Evolutionary conservation across 2,888 invertebrate genomes (phyloP).

Genomic region (Monoplex corrugatus): DNA sequence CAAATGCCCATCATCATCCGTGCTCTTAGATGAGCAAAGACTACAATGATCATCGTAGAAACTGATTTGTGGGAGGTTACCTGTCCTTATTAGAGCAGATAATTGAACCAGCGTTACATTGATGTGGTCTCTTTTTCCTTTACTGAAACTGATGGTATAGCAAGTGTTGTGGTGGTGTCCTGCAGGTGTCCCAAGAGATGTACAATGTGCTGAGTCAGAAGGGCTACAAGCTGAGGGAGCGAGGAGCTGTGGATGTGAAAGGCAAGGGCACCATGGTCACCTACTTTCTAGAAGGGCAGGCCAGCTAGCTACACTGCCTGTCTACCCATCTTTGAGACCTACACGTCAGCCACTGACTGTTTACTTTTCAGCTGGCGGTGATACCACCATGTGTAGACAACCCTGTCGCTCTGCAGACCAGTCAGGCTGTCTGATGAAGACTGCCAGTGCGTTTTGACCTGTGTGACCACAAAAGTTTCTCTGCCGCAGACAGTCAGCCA

Average conservation of each 20-base stretch:
- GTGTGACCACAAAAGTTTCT: too few relatives aligned
- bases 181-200: slow-evolving; percentile 93
- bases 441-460: too few relatives aligned
- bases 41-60: not conserved
- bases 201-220: slow-evolving; percentile 87
- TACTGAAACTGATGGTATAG: not conserved
- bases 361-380: not conserved
- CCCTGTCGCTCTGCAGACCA: not conserved
- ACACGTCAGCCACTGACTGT: too few relatives aligned
- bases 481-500: too few relatives aligned
- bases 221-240: slow-evolving; percentile 91
- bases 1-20: too few relatives aligned
- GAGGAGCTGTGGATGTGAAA: slow-evolving; percentile 95
- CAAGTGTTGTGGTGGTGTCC: not conserved
- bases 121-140: too few relatives aligned
- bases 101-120: too few relatives aligned
- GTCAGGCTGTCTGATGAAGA: too few relatives aligned
- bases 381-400: not conserved
- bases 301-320: not conserved
- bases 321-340: too few relatives aligned
- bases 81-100: not conserved
- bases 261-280: slow-evolving; percentile 98
- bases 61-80: not conserved
- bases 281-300: slow-evolving; percentile 90
- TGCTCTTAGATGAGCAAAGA: not conserved